phyloP scores from a whole-genome alignment of 2,888 invertebrate species.

The Lithophane leautieri region DNA sequence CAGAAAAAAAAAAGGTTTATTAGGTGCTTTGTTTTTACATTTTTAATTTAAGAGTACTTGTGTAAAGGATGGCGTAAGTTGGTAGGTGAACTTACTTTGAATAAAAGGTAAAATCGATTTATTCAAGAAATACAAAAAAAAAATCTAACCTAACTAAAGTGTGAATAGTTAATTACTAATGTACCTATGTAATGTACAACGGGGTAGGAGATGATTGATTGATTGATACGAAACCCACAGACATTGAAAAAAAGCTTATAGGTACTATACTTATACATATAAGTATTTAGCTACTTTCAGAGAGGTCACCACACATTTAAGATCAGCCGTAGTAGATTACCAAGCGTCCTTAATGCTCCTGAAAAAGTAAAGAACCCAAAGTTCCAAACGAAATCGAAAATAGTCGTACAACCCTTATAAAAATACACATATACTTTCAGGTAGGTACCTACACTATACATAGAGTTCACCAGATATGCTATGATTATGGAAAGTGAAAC shows the following conservation, averaged over 20 bases:
- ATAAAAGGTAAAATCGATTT: background rate
- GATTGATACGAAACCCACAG: too few species aligned
- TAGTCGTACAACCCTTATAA: background rate
- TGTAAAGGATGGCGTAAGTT: background rate
- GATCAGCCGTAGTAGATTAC: background rate
- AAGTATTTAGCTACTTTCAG: background rate
- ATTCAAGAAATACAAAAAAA: background rate
- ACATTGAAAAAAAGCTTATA: background rate
- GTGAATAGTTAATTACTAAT: too few species aligned
- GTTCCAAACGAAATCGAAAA: background rate
- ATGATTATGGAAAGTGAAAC: slow-evolving; percentile 70
- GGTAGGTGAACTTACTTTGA: background rate
- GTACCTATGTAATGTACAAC: too few species aligned
- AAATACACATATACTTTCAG: background rate
- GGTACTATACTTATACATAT: background rate
- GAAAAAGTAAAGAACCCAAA: background rate
- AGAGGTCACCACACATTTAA: background rate
- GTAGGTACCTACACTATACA: background rate
- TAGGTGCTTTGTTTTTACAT: too few species aligned
- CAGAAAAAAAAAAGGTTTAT: too few species aligned
- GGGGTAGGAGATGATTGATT: too few species aligned
- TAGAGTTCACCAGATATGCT: slow-evolving; percentile 21
- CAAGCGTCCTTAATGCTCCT: background rate
- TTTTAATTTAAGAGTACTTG: too few species aligned
- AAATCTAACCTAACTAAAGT: too few species aligned